phyloP scores from a whole-genome alignment of 2,888 invertebrate genomes.

The Calephelis perditalis region DNA sequence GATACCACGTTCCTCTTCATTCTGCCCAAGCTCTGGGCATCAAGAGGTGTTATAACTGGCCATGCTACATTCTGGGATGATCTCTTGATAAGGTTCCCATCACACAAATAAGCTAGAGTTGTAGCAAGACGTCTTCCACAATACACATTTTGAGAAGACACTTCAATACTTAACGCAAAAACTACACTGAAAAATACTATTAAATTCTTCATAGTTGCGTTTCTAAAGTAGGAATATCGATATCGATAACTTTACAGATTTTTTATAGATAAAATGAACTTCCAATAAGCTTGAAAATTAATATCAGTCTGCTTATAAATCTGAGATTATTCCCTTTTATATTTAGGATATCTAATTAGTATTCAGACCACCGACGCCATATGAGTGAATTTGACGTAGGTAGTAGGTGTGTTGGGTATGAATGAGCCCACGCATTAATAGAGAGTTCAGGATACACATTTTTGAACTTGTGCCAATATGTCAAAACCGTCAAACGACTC shows the following conservation, averaged over 20 bases:
- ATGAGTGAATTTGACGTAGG: background rate
- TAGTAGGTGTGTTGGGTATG: background rate
- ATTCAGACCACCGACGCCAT: background rate
- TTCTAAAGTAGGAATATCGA: too few relatives aligned
- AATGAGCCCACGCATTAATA: slow-evolving; percentile 1
- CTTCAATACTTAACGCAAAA: background rate
- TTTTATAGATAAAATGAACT: too few relatives aligned
- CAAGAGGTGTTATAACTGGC: background rate
- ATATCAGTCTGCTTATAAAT: background rate
- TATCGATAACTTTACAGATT: too few relatives aligned
- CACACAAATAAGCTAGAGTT: slow-evolving; percentile 2
- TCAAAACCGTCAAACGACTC: background rate
- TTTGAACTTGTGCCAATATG: slow-evolving; percentile 1
- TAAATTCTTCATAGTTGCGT: background rate
- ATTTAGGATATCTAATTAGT: background rate
- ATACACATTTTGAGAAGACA: slow-evolving; percentile 5
- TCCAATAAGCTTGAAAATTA: too few relatives aligned
- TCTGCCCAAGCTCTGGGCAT: slow-evolving; percentile 2
- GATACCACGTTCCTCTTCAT: slow-evolving; percentile 33
- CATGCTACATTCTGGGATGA: background rate
- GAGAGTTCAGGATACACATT: background rate
- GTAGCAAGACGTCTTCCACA: background rate
- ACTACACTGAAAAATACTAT: background rate
- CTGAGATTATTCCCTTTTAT: slow-evolving; percentile 1
- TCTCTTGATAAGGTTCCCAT: slow-evolving; percentile 3